A percentile compares a stretch with the other conserved stretches of the same genome.
Conservation (phyloP, 1,140 invertebrate genomes). For the Armadillidium nasatum region DNA sequence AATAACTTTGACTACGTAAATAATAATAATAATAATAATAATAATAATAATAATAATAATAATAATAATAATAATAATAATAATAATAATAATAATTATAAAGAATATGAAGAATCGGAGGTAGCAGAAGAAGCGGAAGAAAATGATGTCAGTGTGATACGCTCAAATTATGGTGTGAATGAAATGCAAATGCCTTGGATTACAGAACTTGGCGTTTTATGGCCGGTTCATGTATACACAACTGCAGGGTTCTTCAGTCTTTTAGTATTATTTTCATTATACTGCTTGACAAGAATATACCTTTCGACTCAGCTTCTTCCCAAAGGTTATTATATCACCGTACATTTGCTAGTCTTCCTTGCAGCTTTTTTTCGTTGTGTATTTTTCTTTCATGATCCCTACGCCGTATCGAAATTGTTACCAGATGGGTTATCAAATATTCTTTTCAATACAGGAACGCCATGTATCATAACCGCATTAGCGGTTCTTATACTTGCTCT, state of each 20-base stretch:
- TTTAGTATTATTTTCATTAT: conserved; percentile 21
- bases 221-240: conserved; percentile 29
- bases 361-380: conserved; percentile 30
- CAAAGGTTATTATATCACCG: conserved; percentile 26
- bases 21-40: conserved; percentile 7
- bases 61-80: conserved; percentile 13
- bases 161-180: neutral
- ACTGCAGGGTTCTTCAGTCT: conserved; percentile 24
- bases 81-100: neutral
- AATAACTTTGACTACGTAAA: neutral
- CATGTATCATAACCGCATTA: conserved; percentile 25
- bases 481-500: conserved; percentile 27
- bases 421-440: conserved; percentile 27
- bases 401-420: conserved; percentile 10
- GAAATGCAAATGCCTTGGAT: conserved; percentile 19
- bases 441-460: conserved; percentile 29
- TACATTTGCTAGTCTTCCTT: conserved; percentile 30
- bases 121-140: neutral
- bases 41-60: neutral
- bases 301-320: conserved; percentile 28
- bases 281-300: conserved; percentile 25
- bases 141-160: neutral
- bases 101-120: conserved; percentile 16
- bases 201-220: conserved; percentile 16
- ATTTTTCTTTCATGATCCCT: conserved; percentile 30